These are phyloP conservation scores for Mycetomoellerius zeteki DNA, from an alignment of 1,140 invertebrate genomes.

Conservation along the genomic window DNA sequence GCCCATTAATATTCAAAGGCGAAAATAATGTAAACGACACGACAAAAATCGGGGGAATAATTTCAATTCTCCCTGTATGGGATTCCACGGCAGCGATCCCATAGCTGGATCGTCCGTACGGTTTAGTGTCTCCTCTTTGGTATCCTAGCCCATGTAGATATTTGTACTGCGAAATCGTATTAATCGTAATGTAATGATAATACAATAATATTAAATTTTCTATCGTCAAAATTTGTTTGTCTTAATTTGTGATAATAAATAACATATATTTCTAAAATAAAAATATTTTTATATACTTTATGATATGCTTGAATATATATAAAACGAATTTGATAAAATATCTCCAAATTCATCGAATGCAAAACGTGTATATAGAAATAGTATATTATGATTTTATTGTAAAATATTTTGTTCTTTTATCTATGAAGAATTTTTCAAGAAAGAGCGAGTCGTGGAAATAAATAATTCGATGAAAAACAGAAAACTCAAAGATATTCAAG, in stretches of 20 bases:
- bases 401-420: neutral
- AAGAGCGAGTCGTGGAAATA: neutral
- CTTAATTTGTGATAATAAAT: neutral
- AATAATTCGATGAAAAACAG: constrained; percentile 13
- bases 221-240: neutral
- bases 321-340: neutral
- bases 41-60: constrained; percentile 87
- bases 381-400: neutral
- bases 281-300: too few relatives aligned
- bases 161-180: constrained; percentile 5
- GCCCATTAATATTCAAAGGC: constrained; percentile 88
- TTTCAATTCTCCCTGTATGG: constrained; percentile 86
- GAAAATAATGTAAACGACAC: constrained; percentile 88
- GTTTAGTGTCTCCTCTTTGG: constrained; percentile 62
- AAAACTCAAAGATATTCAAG: constrained; percentile 6
- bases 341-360: neutral
- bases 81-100: constrained; percentile 78
- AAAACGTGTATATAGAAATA: neutral
- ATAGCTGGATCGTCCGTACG: constrained; percentile 49
- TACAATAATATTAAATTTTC: neutral
- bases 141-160: neutral
- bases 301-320: too few relatives aligned
- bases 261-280: neutral
- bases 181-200: constrained; percentile 7
- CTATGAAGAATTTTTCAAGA: neutral